phyloP scores from a whole-genome alignment of 2,113 vertebrate genomes.

The Gadus macrocephalus region DNA sequence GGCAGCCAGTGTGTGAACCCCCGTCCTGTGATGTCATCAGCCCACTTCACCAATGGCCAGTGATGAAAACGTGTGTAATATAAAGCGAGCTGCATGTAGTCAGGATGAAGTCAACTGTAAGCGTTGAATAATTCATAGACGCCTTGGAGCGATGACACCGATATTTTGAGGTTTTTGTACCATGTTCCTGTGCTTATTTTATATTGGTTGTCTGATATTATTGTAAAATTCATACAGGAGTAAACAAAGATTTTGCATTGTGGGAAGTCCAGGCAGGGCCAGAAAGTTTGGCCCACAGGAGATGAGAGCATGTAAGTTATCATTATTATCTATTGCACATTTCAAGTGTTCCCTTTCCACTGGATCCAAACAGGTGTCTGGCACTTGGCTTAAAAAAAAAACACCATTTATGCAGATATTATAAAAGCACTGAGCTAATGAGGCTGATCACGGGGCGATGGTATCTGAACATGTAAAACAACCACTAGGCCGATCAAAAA shows the following conservation, averaged over 20 bases:
- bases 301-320: neutral
- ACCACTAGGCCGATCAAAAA: no score
- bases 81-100: neutral
- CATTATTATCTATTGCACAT: neutral
- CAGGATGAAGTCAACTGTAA: neutral
- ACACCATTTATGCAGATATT: slow-evolving; percentile 15
- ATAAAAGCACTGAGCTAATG: neutral
- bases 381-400: slow-evolving; percentile 40
- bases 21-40: slow-evolving; percentile 17
- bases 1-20: no score
- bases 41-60: slow-evolving; percentile 8
- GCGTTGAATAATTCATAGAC: slow-evolving; percentile 11
- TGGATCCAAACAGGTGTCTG: slow-evolving; percentile 64
- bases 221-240: neutral
- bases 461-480: no score
- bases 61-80: slow-evolving; percentile 45
- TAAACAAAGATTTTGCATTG: neutral
- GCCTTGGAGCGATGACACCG: slow-evolving; percentile 1
- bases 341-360: slow-evolving; percentile 23
- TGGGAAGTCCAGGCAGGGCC: neutral
- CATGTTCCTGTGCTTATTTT: no score
- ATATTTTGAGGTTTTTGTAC: no score
- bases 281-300: neutral
- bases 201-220: no score
- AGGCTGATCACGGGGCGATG: no score